phyloP scores from a whole-genome alignment of 2,797 vertebrate species.

The Brotula barbata region DNA sequence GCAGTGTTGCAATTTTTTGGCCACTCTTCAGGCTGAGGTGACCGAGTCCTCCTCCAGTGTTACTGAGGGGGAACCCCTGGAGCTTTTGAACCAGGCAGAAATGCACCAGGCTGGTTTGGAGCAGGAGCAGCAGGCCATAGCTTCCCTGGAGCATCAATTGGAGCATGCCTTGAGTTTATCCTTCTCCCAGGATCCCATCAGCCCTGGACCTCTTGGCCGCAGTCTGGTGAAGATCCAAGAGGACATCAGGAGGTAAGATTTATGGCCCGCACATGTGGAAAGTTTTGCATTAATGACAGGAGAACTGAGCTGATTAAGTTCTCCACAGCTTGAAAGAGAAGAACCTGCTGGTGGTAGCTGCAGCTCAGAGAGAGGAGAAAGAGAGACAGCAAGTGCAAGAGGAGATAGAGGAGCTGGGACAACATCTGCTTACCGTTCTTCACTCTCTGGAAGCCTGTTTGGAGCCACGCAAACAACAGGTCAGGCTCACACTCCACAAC shows the following conservation, averaged over 20 bases:
- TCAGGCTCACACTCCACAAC: no score
- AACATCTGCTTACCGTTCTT: conserved; percentile 19
- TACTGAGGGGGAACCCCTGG: conserved; percentile 76
- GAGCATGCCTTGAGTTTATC: conserved; percentile 72
- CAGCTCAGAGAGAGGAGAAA: conserved; percentile 56
- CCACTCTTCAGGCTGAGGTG: conserved; percentile 83
- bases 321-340: conserved; percentile 64
- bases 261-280: neutral
- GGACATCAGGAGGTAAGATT: conserved; percentile 79
- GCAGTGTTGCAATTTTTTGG: conserved; percentile 84
- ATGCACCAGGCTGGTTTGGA: conserved; percentile 79
- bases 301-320: conserved; percentile 24
- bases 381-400: conserved; percentile 51
- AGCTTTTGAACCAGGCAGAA: conserved; percentile 73
- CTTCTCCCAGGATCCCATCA: conserved; percentile 41
- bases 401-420: conserved; percentile 58
- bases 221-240: conserved; percentile 83
- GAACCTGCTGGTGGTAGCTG: conserved; percentile 56
- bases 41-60: conserved; percentile 76
- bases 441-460: conserved; percentile 38
- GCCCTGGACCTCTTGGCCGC: conserved; percentile 66
- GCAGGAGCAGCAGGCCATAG: conserved; percentile 78
- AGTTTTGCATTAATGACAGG: conserved; percentile 14
- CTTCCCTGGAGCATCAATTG: conserved; percentile 80
- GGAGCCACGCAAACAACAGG: conserved; percentile 48